phyloP scores from a whole-genome alignment of 2,888 invertebrate species.

The Pilophorus perplexus region DNA sequence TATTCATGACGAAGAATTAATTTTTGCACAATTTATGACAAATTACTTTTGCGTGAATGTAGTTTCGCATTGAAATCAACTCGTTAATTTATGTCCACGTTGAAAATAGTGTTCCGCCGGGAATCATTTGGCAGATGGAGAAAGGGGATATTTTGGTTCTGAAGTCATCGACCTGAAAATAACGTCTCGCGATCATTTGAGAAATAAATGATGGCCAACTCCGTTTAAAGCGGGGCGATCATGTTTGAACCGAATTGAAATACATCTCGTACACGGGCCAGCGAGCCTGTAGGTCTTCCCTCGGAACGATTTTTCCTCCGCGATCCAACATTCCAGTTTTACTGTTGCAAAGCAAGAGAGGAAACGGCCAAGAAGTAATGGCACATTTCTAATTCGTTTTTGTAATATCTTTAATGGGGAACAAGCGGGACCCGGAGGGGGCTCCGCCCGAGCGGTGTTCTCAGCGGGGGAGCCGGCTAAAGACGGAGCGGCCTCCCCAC shows the following conservation, averaged over 20 bases:
- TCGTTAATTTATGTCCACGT: too few species aligned
- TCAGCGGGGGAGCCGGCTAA: slow-evolving; percentile 29
- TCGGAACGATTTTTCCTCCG: slow-evolving; percentile 8
- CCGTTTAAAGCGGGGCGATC: slow-evolving; percentile 10
- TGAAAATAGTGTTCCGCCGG: too few species aligned
- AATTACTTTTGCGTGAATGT: too few species aligned
- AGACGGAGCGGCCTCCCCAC: slow-evolving; percentile 29
- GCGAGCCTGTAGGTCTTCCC: not conserved
- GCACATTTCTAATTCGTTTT: slow-evolving; percentile 41
- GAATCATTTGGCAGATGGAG: too few species aligned
- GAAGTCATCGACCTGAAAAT: not conserved
- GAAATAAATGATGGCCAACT: not conserved
- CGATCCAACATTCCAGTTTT: slow-evolving; percentile 27
- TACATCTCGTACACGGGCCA: slow-evolving; percentile 6
- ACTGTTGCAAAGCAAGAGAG: slow-evolving; percentile 23
- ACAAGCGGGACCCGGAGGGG: slow-evolving; percentile 26
- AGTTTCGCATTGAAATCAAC: too few species aligned
- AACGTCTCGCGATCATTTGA: not conserved
- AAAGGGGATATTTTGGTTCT: too few species aligned
- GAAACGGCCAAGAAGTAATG: slow-evolving; percentile 36
- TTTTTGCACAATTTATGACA: too few species aligned
- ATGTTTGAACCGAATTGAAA: slow-evolving; percentile 15
- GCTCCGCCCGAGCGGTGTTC: slow-evolving; percentile 27
- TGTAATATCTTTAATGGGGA: slow-evolving; percentile 40
- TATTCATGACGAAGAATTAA: too few species aligned